Evolutionary conservation across 1,140 invertebrate genomes (phyloP).

Genomic region (Periplaneta americana): DNA sequence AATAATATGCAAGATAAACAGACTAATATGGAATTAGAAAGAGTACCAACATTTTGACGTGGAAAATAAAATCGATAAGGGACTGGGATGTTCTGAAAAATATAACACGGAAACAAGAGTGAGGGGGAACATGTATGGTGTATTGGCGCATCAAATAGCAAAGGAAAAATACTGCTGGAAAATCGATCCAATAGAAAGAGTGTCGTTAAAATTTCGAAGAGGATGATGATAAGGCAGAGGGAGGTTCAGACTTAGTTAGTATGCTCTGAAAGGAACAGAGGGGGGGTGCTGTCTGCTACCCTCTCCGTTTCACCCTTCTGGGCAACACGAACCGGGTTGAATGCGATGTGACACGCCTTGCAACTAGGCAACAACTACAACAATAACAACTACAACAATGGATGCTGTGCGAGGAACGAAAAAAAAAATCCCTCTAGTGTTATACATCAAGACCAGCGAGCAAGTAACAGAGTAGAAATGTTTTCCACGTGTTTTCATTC

Average conservation of each 20-base stretch:
- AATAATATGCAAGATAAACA: too few relatives aligned
- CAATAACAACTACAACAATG: background rate
- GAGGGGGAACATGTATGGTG: too few relatives aligned
- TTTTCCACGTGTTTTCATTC: background rate
- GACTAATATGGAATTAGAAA: too few relatives aligned
- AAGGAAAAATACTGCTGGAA: too few relatives aligned
- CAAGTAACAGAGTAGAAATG: background rate
- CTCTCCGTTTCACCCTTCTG: background rate
- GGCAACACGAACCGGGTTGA: background rate
- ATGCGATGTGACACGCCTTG: background rate
- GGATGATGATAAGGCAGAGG: background rate
- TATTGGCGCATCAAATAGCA: too few relatives aligned
- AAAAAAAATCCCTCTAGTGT: background rate
- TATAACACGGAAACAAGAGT: too few relatives aligned
- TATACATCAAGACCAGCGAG: background rate
- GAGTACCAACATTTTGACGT: too few relatives aligned
- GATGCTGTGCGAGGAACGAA: background rate
- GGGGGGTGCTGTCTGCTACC: background rate
- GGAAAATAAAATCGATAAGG: too few relatives aligned
- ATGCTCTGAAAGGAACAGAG: background rate
- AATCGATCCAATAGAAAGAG: background rate
- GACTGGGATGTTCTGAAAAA: too few relatives aligned
- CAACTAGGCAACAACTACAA: background rate
- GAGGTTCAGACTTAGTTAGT: background rate
- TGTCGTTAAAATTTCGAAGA: background rate